These are phyloP conservation scores for Baronia brevicornis DNA, from an alignment of 2,888 invertebrate species.

Conservation along the genomic window DNA sequence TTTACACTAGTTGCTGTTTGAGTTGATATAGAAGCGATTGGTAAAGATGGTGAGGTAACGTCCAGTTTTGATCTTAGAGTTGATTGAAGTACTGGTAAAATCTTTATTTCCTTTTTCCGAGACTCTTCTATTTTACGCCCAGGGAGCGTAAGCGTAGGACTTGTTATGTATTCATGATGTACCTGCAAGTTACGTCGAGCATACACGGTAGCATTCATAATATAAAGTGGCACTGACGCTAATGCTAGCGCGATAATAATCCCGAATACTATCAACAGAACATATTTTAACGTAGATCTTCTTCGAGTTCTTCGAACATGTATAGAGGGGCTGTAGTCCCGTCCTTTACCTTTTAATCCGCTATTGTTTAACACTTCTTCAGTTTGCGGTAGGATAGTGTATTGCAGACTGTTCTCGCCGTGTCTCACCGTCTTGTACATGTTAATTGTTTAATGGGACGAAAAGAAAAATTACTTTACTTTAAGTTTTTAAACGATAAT, in stretches of 20 bases:
- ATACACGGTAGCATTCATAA: constrained; percentile 48
- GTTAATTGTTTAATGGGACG: constrained; percentile 42
- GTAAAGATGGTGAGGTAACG: constrained; percentile 31
- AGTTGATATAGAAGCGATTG: constrained; percentile 29
- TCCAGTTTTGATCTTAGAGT: constrained; percentile 40
- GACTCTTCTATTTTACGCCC: constrained; percentile 48
- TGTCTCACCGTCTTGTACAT: constrained; percentile 87
- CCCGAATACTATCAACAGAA: constrained; percentile 50
- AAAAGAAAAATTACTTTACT: constrained; percentile 52
- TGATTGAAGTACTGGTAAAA: constrained; percentile 39
- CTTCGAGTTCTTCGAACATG: constrained; percentile 54
- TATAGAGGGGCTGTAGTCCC: constrained; percentile 67
- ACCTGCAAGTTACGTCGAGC: constrained; percentile 38
- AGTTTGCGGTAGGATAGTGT: constrained; percentile 83
- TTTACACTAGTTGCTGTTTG: constrained; percentile 35
- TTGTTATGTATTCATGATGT: constrained; percentile 33
- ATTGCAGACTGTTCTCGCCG: constrained; percentile 84
- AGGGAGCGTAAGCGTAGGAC: constrained; percentile 39
- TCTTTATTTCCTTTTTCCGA: constrained; percentile 58
- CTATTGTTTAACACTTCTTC: constrained; percentile 79
- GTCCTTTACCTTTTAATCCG: constrained; percentile 72
- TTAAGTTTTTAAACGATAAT: constrained; percentile 35
- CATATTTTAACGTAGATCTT: constrained; percentile 52
- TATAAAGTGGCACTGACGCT: constrained; percentile 51
- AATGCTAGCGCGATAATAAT: constrained; percentile 47